Conservation (phyloP, 2,797 vertebrate species). For the Pangasius sanitwongsei region DNA sequence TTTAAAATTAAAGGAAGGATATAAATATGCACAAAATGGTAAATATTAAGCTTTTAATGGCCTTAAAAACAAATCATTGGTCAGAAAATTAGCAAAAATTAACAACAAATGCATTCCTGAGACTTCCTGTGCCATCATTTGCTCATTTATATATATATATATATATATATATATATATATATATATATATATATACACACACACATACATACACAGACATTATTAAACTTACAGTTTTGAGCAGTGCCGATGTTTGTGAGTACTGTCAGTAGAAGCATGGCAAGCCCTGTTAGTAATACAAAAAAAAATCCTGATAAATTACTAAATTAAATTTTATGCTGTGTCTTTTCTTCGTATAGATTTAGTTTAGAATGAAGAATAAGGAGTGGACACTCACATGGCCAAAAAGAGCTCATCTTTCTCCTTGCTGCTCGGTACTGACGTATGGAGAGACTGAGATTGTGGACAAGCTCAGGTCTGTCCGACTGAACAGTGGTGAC, state of each 20-base stretch:
- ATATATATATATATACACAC: too few relatives aligned
- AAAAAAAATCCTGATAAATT: neutral
- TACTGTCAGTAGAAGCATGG: neutral
- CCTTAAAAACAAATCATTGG: too few relatives aligned
- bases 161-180: too few relatives aligned
- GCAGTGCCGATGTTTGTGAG: neutral
- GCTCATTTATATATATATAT: too few relatives aligned
- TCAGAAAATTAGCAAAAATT: too few relatives aligned
- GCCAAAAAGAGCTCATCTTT: neutral
- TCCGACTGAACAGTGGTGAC: neutral
- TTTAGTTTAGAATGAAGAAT: neutral
- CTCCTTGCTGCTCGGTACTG: neutral
- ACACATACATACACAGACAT: neutral
- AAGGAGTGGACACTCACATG: neutral
- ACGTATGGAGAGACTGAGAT: neutral
- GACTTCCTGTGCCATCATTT: too few relatives aligned
- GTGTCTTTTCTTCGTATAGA: neutral
- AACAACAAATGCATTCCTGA: too few relatives aligned
- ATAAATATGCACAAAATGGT: too few relatives aligned
- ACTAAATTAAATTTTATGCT: neutral
- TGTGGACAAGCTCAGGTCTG: neutral
- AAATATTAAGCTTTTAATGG: too few relatives aligned
- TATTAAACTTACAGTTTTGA: neutral
- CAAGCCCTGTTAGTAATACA: neutral
- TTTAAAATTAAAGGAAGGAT: neutral